Conservation (phyloP, 1,140 invertebrate genomes). For the Caenorhabditis elegans region DNA sequence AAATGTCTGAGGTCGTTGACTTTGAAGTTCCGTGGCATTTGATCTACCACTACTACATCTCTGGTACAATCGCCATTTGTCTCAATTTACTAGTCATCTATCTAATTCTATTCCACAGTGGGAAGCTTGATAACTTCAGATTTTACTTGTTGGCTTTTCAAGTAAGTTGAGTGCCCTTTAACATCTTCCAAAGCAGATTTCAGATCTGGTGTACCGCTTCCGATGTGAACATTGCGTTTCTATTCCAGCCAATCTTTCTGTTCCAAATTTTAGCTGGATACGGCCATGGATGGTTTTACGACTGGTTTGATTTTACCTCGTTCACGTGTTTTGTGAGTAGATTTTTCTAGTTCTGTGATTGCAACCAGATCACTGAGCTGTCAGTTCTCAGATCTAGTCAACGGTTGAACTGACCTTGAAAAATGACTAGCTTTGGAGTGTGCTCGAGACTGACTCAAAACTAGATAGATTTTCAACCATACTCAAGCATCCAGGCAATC, state of each 20-base stretch:
- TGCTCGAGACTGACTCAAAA: too few species aligned
- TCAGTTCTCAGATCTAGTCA: too few species aligned
- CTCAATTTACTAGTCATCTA: background rate
- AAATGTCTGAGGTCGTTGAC: background rate
- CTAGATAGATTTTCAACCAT: too few species aligned
- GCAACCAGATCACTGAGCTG: too few species aligned
- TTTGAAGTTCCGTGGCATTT: background rate
- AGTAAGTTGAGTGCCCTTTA: background rate
- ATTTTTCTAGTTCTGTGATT: too few species aligned
- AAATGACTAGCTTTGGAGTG: too few species aligned
- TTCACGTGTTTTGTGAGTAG: too few species aligned
- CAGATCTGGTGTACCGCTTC: background rate
- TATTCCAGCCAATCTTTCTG: background rate
- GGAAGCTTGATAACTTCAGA: background rate
- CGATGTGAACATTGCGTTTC: background rate
- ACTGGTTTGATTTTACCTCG: too few species aligned
- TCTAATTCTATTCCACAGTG: background rate
- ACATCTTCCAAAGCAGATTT: background rate
- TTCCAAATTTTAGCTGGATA: background rate
- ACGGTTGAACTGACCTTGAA: too few species aligned
- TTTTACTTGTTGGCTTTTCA: slow-evolving; percentile 7
- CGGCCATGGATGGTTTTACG: too few species aligned
- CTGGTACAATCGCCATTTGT: background rate
- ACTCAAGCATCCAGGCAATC: background rate
- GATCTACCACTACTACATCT: background rate